Conservation (phyloP, 1,140 invertebrate species). For the Meteorus sp. region DNA sequence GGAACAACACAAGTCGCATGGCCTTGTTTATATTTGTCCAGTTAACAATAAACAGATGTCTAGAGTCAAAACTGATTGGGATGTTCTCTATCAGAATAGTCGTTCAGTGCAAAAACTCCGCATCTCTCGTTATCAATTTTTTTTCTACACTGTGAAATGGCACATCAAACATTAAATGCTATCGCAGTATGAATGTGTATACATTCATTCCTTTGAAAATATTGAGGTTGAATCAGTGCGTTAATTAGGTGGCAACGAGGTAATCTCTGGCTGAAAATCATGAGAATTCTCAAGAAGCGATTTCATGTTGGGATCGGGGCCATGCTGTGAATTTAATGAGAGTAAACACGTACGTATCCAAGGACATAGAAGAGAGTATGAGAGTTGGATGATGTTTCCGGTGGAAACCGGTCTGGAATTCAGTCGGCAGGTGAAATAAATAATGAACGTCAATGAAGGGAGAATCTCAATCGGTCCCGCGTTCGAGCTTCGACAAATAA, state of each 20-base stretch:
- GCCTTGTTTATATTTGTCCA: too few relatives aligned
- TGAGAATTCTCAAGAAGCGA: neutral
- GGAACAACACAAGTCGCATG: too few relatives aligned
- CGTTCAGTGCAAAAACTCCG: too few relatives aligned
- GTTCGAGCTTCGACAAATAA: neutral
- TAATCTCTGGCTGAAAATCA: slow-evolving; percentile 18
- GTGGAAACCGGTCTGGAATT: neutral
- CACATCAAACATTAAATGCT: too few relatives aligned
- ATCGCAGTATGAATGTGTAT: too few relatives aligned
- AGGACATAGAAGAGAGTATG: neutral
- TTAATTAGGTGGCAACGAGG: slow-evolving; percentile 11
- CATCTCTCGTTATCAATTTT: too few relatives aligned
- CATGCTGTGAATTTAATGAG: neutral
- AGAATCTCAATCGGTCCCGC: slow-evolving; percentile 9
- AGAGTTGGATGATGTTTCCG: slow-evolving; percentile 18
- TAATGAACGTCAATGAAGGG: slow-evolving; percentile 12
- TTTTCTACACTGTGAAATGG: too few relatives aligned
- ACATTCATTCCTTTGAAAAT: neutral
- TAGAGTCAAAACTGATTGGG: too few relatives aligned
- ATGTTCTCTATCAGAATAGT: too few relatives aligned
- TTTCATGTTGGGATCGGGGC: slow-evolving; percentile 7
- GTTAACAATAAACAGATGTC: too few relatives aligned
- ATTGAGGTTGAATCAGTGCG: neutral
- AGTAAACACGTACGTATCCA: too few relatives aligned
- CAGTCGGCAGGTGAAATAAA: slow-evolving; percentile 18